These are phyloP conservation scores for Orthonyx spaldingii DNA, from an alignment of 2,113 vertebrate genomes.

Conservation along the genomic window DNA sequence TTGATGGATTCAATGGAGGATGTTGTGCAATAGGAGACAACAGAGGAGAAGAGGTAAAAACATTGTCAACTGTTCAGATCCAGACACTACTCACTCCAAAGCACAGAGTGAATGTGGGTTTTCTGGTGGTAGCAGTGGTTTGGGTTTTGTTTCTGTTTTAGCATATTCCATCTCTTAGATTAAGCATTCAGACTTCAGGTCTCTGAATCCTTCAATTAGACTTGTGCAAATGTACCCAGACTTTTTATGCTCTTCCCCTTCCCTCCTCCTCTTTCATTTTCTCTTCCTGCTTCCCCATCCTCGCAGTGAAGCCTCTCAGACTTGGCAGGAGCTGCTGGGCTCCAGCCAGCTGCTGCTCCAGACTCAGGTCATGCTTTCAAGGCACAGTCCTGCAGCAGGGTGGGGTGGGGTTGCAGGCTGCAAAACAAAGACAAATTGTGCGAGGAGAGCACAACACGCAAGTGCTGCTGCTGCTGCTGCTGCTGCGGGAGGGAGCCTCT, in stretches of 20 bases:
- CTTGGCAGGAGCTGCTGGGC: not conserved
- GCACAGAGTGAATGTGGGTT: not conserved
- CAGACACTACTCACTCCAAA: not conserved
- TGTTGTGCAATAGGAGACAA: not conserved
- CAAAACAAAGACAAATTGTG: not conserved
- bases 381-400: not conserved
- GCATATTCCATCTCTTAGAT: not conserved
- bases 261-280: not conserved
- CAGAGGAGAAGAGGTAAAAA: not conserved
- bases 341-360: not conserved
- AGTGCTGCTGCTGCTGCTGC: not conserved
- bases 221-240: not conserved
- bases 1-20: not conserved
- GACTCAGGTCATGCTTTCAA: not conserved
- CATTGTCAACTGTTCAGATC: not conserved
- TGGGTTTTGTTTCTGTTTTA: not conserved
- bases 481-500: not conserved
- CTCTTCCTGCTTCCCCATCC: constrained; percentile 11
- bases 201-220: not conserved
- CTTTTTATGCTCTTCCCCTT: not conserved
- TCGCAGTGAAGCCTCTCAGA: not conserved
- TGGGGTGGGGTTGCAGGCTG: not conserved
- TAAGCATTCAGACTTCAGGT: not conserved
- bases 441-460: not conserved
- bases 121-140: not conserved